Evolutionary conservation across 2,888 invertebrate genomes (phyloP), one percentile per base, ranked within the genome.

Genomic region (Latrodectus elegans): DNA sequence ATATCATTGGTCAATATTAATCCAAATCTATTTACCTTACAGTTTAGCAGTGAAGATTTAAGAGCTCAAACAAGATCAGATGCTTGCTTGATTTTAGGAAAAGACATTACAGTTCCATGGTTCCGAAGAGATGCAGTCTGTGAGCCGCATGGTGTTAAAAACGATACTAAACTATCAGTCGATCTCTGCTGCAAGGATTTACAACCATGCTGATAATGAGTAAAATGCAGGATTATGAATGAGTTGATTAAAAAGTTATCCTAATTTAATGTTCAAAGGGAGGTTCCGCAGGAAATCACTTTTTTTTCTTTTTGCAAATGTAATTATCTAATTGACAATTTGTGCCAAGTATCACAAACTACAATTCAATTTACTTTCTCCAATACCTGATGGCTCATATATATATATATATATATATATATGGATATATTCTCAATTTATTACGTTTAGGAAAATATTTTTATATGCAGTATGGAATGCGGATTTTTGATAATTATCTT

Each of bases 31-130:
- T 76, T 70, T 14, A 14, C 9, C 11, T 80, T 88, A 49, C 80
- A 88, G 88, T 88, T 88, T 68, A 88, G 88, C 76, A 88, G 88
- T 49, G 88, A 88, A 80, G 88, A 88, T 22, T 75, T 88, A 49
- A 77, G 88, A 76, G 88, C 88, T 14, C 88, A 88, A 51, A 88
- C 88, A 51, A 75, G 88, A 75, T 70, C 88, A 9, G 88, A 88
- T 64, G 88, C 88, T 6, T 88, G 88, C 52, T 67, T 88, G 22
- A 88, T 88, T 14, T 12, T 88, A 8, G 88, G 84, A 14, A 88
- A 84, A 51, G 88, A 88, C 55, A 65, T 55, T 8, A 76, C 74
- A 26, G 79, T 79, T 14, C 88, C 88, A 6, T 88, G 88, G 88
- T 88, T 88, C 60, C 51, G 88, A 75, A 84, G 88, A 80, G 88